Evolutionary conservation across 2,113 vertebrate species (phyloP).

Genomic region (Aptenodytes patagonicus): DNA sequence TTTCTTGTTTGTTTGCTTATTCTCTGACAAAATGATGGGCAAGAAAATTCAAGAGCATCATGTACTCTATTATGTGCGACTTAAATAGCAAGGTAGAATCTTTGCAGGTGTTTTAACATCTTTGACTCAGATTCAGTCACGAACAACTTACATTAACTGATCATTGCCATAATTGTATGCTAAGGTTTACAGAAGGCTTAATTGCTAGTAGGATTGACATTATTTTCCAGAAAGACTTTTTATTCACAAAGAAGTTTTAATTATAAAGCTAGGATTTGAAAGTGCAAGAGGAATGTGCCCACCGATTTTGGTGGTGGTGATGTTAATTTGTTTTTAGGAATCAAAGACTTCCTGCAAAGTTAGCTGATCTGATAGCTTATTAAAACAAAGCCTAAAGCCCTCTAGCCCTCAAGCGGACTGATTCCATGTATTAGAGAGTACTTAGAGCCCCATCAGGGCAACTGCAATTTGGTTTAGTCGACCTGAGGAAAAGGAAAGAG

Average conservation of each 20-base stretch:
- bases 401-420: not conserved
- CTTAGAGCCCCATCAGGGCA: not conserved
- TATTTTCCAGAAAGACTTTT: not conserved
- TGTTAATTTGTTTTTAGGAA: not conserved
- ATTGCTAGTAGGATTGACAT: not conserved
- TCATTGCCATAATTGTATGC: not conserved
- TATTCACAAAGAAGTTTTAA: not conserved
- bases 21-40: not conserved
- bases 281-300: not conserved
- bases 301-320: not conserved
- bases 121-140: not conserved
- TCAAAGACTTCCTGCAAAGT: not conserved
- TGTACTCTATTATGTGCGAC: not conserved
- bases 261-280: not conserved
- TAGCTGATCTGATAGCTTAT: not conserved
- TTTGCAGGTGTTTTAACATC: not conserved
- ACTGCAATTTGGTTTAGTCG: not conserved
- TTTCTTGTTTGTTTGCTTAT: constrained; percentile 1
- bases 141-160: not conserved
- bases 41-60: not conserved
- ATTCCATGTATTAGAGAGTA: not conserved
- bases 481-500: not conserved
- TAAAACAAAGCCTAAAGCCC: not conserved
- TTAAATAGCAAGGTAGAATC: not conserved
- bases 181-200: not conserved